These are phyloP conservation scores for Leucophenga varia DNA, from an alignment of 1,140 invertebrate genomes.

Conservation along the genomic window DNA sequence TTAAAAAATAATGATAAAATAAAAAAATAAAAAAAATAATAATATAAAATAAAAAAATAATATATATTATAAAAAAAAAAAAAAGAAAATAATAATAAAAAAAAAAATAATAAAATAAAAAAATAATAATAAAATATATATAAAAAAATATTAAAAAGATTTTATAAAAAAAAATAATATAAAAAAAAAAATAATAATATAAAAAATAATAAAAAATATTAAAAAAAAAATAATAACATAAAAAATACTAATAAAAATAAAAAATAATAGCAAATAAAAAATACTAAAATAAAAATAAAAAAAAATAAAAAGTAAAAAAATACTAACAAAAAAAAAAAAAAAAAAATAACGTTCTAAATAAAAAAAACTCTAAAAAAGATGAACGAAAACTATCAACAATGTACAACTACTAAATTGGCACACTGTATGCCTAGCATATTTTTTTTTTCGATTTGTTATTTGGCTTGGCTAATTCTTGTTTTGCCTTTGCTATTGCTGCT, in stretches of 20 bases:
- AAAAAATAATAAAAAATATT: too few relatives aligned
- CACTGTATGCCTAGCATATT: too few relatives aligned
- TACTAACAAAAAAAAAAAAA: slow-evolving; percentile 1
- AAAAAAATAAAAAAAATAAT: slow-evolving; percentile 3
- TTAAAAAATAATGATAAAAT: neutral
- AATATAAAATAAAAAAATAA: neutral
- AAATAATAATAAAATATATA: neutral
- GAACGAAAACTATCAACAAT: slow-evolving; percentile 1
- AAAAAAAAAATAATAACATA: too few relatives aligned
- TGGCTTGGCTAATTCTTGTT: too few relatives aligned
- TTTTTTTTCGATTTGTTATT: too few relatives aligned
- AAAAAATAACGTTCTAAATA: neutral
- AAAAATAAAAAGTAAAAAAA: neutral
- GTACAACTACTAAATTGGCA: too few relatives aligned
- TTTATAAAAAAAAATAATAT: too few relatives aligned
- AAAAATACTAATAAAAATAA: too few relatives aligned
- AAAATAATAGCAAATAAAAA: neutral
- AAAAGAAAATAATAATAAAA: slow-evolving; percentile 2
- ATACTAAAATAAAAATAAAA: slow-evolving; percentile 1
- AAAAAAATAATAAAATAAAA: neutral
- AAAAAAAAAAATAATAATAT: too few relatives aligned
- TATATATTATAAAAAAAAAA: neutral
- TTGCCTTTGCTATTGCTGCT: neutral
- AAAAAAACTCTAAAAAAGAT: neutral
- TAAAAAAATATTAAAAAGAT: neutral